phyloP scores from a whole-genome alignment of 2,888 invertebrate genomes.

The Drosophila stalkeri region DNA sequence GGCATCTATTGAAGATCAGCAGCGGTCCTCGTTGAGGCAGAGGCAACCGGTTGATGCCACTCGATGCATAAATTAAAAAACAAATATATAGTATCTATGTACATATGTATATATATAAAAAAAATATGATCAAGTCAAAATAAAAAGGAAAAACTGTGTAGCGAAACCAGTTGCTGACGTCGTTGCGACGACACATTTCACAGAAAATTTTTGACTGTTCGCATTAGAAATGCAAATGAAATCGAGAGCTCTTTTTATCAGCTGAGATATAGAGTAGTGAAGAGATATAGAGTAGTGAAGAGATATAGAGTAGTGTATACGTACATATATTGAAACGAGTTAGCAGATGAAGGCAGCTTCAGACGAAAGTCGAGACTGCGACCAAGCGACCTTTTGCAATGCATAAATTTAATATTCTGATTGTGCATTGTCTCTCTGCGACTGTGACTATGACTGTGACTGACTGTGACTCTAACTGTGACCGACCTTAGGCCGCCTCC shows the following conservation, averaged over 20 bases:
- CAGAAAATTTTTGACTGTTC: constrained; percentile 52
- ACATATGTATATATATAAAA: background rate
- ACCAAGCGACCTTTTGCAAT: constrained; percentile 26
- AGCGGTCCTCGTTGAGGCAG: constrained; percentile 30
- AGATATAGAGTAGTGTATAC: background rate
- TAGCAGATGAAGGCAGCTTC: constrained; percentile 3
- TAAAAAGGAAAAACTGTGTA: constrained; percentile 39
- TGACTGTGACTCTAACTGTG: background rate
- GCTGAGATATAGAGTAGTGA: background rate
- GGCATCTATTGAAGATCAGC: constrained; percentile 50
- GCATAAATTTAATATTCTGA: constrained; percentile 53
- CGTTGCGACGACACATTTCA: constrained; percentile 44
- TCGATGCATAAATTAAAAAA: constrained; percentile 54
- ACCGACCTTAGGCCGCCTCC: constrained; percentile 52
- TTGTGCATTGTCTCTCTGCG: constrained; percentile 55
- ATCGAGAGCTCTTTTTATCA: constrained; percentile 61
- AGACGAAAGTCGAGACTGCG: constrained; percentile 2
- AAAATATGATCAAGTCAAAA: constrained; percentile 41
- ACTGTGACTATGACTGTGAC: background rate
- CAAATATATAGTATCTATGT: background rate
- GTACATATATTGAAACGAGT: constrained; percentile 11
- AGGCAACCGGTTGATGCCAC: constrained; percentile 62
- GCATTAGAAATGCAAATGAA: constrained; percentile 75
- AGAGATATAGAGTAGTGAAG: too few species aligned
- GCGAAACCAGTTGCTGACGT: constrained; percentile 73